Base-by-base conservation (phyloP, 1,140 invertebrate species). In the Pectinophora gossypiella region DNA sequence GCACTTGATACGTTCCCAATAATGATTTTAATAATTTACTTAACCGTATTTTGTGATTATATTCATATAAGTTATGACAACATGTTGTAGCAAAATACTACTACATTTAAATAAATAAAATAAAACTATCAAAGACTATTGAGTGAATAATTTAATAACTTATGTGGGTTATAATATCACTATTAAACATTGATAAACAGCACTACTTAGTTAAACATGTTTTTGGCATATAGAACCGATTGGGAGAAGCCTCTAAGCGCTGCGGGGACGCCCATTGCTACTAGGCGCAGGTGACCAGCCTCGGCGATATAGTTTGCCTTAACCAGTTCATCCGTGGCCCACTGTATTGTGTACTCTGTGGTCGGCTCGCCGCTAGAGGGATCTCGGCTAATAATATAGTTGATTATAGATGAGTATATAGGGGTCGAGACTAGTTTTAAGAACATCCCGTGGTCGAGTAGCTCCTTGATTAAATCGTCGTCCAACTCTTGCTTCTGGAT, bases 381-480 rank as follows among this genome's bases (percentile, higher is more conserved):
- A 27, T 74, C 66, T 19, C 38, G 38, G n/a, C 48, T 56, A 32
- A 77, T 56, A 0, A 83, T 70, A 51, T 80, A 83, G 44, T 62
- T 72, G 0, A 80, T 56, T n/a, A 79, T 60, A 10, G 53, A 21
- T 0, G 65, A 36, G 51, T 81, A 86, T 0, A 84, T 42, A 0
- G 74, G 68, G 13, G 68, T 77, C 1, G 64, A 52, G 1, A 86
- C 77, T 15, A 85, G 53, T 49, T 67, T 69, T 10, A 74, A 57
- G 27, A 86, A 80, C 53, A 82, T 57, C 5, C 67, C 72, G 44
- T 65, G 72, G 32, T 83, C 71, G 0, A 86, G 57, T 2, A 85
- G 47, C 45, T 85, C 74, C 47, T 71, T 78, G 5, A 86, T 67
- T 3, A 86, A 45, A 1, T 83, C 77, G 0, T 78, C 69, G 15